Evolutionary conservation across 2,797 vertebrate genomes (phyloP).

Genomic region (Cyclura pinguis): DNA sequence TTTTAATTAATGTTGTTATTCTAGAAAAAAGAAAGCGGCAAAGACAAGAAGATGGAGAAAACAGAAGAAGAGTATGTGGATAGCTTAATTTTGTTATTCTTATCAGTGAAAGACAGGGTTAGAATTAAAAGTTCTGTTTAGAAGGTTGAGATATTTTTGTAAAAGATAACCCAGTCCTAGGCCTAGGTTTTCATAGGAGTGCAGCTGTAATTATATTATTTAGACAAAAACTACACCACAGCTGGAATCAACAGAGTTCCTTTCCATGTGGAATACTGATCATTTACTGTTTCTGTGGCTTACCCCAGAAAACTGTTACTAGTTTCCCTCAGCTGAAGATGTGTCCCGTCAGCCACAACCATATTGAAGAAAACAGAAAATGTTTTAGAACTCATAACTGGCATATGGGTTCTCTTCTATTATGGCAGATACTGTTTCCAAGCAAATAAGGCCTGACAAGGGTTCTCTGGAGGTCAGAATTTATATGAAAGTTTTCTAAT

Average conservation of each 20-base stretch:
- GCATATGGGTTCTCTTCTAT: background rate
- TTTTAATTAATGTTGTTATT: constrained; percentile 60
- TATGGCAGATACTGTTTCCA: background rate
- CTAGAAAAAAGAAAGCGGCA: constrained; percentile 96
- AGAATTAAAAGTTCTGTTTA: background rate
- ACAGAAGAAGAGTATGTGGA: constrained; percentile 88
- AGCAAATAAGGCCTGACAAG: too few relatives aligned
- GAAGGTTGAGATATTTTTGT: background rate
- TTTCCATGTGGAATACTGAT: background rate
- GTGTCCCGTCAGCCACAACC: background rate
- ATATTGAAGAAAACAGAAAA: background rate
- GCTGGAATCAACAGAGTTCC: background rate
- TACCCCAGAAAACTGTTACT: background rate
- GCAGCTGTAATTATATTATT: background rate
- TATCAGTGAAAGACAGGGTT: background rate
- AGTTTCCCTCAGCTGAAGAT: background rate
- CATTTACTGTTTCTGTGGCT: constrained; percentile 9
- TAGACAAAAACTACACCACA: background rate
- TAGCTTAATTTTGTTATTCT: constrained; percentile 13
- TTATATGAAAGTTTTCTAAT: background rate
- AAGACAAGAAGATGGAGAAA: constrained; percentile 94
- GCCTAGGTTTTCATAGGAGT: background rate
- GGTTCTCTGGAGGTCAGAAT: background rate
- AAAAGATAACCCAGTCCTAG: background rate
- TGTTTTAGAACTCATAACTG: background rate